These are phyloP conservation scores for Heterodera carotae DNA, from an alignment of 1,140 invertebrate genomes.

Conservation along the genomic window DNA sequence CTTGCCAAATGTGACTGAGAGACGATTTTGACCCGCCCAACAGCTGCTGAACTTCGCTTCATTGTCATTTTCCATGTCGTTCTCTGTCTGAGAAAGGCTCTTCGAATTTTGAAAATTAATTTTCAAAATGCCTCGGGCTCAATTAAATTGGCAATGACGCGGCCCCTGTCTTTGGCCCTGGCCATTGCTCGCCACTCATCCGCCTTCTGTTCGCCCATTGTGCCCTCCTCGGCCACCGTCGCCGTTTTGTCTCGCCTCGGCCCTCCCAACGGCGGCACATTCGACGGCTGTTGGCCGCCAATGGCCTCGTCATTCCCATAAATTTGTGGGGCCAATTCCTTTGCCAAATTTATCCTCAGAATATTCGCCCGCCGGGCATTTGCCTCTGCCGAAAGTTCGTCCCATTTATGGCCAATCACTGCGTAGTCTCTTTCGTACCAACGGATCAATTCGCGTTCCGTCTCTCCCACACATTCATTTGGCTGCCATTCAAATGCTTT, in stretches of 20 bases:
- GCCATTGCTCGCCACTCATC: background rate
- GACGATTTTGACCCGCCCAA: constrained; percentile 15
- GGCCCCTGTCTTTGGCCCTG: background rate
- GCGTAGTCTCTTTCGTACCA: background rate
- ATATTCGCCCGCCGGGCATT: background rate
- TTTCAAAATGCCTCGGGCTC: constrained; percentile 10
- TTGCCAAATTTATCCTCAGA: background rate
- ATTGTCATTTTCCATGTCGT: background rate
- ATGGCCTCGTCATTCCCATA: background rate
- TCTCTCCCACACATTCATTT: constrained; percentile 28
- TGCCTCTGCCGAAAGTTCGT: background rate
- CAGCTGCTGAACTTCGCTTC: background rate
- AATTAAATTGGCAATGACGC: background rate
- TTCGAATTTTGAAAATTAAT: constrained; percentile 26
- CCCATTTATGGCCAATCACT: background rate
- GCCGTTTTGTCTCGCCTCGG: background rate
- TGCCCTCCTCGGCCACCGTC: background rate
- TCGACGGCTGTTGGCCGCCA: background rate
- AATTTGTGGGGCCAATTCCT: background rate
- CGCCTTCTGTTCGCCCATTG: background rate
- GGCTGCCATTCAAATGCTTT: constrained; percentile 5
- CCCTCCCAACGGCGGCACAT: constrained; percentile 7
- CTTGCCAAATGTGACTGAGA: constrained; percentile 45
- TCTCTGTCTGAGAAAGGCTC: constrained; percentile 17
- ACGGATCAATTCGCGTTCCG: constrained; percentile 9